Conservation (phyloP, 2,888 invertebrate genomes). For the Cyaniris semiargus region DNA sequence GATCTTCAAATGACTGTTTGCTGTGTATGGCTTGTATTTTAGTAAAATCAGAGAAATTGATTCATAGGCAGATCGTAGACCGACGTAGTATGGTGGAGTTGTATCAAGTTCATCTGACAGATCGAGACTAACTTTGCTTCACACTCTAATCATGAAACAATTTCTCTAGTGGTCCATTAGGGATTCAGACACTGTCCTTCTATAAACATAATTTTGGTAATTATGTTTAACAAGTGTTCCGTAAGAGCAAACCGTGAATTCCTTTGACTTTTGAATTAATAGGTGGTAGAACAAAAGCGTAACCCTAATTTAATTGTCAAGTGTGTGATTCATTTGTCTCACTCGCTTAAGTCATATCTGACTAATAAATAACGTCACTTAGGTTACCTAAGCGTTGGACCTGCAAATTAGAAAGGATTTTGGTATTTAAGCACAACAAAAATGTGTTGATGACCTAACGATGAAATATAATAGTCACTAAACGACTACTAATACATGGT, state of each 20-base stretch:
- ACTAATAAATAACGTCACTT: constrained; percentile 55
- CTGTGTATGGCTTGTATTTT: neutral
- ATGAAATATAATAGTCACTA: constrained; percentile 24
- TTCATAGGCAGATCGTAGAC: neutral
- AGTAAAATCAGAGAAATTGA: no score
- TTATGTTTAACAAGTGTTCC: no score
- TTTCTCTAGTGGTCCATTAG: neutral
- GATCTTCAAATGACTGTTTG: neutral
- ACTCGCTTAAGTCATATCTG: constrained; percentile 34
- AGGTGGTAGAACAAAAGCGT: neutral
- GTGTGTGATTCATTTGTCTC: constrained; percentile 18
- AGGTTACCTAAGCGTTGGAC: constrained; percentile 26
- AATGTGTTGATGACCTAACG: constrained; percentile 31
- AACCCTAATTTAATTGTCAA: constrained; percentile 3
- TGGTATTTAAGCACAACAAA: constrained; percentile 27
- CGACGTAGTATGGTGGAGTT: neutral
- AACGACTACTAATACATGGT: neutral
- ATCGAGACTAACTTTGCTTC: neutral
- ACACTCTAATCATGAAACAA: neutral
- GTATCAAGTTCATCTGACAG: neutral
- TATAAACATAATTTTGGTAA: neutral
- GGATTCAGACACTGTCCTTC: no score
- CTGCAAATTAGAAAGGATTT: constrained; percentile 32
- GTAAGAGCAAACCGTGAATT: no score
- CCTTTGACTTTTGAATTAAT: neutral